These are phyloP conservation scores for Pogonocichla stellata DNA, from an alignment of 2,113 vertebrate species.

Conservation along the genomic window DNA sequence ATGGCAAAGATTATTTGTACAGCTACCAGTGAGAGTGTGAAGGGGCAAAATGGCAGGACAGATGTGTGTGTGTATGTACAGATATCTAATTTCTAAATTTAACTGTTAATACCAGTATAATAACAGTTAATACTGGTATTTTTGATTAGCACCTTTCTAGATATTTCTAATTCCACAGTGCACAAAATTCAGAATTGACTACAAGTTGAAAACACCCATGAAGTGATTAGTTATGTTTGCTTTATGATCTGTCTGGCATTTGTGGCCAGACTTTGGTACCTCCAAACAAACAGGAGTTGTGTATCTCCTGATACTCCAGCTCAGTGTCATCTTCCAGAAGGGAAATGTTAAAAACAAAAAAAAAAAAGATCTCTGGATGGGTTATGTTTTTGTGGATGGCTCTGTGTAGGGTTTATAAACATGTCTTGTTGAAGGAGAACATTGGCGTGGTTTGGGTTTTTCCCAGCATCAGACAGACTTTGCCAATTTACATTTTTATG, in stretches of 20 bases:
- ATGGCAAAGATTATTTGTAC: neutral
- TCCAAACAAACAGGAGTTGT: neutral
- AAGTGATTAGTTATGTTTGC: neutral
- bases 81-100: neutral
- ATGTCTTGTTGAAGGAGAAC: neutral
- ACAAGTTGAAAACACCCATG: neutral
- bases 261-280: neutral
- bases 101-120: neutral
- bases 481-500: neutral
- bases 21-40: neutral
- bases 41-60: neutral
- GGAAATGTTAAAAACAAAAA: neutral
- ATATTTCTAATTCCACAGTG: neutral
- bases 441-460: neutral
- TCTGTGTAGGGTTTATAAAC: neutral
- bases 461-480: neutral
- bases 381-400: neutral
- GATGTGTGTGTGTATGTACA: neutral
- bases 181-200: neutral
- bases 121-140: neutral
- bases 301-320: neutral
- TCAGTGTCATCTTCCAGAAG: neutral
- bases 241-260: neutral
- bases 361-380: neutral
- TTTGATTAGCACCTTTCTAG: neutral